Percentiles rank a stretch among this genome's conserved stretches.
phyloP scores from a whole-genome alignment of 2,113 vertebrate species.

The Balaeniceps rex region DNA sequence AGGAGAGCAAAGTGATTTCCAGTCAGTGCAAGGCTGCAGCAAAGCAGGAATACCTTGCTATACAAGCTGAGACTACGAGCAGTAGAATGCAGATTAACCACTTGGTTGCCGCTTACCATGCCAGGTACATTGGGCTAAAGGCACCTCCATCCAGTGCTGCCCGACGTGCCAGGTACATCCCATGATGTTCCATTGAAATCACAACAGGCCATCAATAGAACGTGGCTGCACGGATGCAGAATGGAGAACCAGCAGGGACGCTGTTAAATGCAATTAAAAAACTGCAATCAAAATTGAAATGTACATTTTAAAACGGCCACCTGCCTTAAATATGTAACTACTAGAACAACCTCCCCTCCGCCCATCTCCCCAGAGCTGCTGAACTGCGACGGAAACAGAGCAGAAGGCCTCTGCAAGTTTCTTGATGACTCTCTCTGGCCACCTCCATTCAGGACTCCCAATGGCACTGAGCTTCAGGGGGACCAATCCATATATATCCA shows the following conservation, averaged over 20 bases:
- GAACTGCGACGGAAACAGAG: background rate
- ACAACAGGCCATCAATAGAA: conserved; percentile 74
- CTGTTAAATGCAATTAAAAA: conserved; percentile 74
- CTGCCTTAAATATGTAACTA: conserved; percentile 42
- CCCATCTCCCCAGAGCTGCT: conserved; percentile 30
- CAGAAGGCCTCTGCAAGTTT: background rate
- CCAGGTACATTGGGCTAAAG: conserved; percentile 70
- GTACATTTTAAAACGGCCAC: conserved; percentile 59
- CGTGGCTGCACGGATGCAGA: conserved; percentile 68
- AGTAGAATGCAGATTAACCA: conserved; percentile 66
- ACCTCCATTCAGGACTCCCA: background rate
- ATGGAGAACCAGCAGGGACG: conserved; percentile 69
- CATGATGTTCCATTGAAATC: conserved; percentile 76
- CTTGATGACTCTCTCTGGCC: background rate
- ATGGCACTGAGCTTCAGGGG: background rate
- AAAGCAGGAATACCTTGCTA: conserved; percentile 49
- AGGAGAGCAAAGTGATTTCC: conserved; percentile 46
- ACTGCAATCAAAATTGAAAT: conserved; percentile 72
- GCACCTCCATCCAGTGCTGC: conserved; percentile 71
- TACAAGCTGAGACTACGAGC: conserved; percentile 33
- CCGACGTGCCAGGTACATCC: conserved; percentile 69
- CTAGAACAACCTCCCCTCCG: conserved; percentile 42
- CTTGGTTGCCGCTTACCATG: conserved; percentile 72
- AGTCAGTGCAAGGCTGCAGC: conserved; percentile 48
- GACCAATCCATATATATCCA: background rate